Evolutionary conservation across 2,113 vertebrate genomes (phyloP), one percentile per base, ranked within the genome.

Genomic region (Vicugna pacos): DNA sequence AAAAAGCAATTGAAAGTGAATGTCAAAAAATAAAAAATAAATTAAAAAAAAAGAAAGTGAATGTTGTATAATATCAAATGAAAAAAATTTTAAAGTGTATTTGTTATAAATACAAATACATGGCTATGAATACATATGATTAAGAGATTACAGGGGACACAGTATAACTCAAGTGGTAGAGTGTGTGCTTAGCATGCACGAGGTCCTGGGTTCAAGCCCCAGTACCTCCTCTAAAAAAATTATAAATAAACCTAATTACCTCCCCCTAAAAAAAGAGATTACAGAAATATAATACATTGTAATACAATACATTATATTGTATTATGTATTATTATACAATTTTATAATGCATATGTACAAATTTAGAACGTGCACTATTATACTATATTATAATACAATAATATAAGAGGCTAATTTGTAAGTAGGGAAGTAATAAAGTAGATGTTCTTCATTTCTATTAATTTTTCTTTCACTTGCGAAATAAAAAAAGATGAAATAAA

Each of bases 91-190:
- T 64, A 91, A 72, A n/a, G 2, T 65, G 4, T 79, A 67, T 73
- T 13, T 91, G 67, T 82, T 82, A 70, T n/a, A n/a, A 93, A 93
- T 72, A 65, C 35, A 83, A 90, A 91, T 8, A 82, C 8, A 30
- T 7, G 70, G 17, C 19, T 67, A 77, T 26, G 16, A 73, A 52
- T 62, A 84, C 8, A 50, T 5, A 67, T 9, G 11, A 85, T 52
- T 6, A 42, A 46, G 26, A 62, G 8, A 85, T 64, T 70, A 65
- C 5, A 28, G 64, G 65, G 38, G 38, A 42, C 38, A 42, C 38
- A 42, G 38, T 42, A 42, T 42, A 42, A 42, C 38, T 42, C 38
- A 42, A 42, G 38, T 42, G 38, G 38, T 42, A 42, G 38, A 42
- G 38, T 42, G 38, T 42, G 38, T 42, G 38, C 38, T 42, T 42